Evolutionary conservation across 1,140 invertebrate species (phyloP).

Genomic region (Amyelois transitella): DNA sequence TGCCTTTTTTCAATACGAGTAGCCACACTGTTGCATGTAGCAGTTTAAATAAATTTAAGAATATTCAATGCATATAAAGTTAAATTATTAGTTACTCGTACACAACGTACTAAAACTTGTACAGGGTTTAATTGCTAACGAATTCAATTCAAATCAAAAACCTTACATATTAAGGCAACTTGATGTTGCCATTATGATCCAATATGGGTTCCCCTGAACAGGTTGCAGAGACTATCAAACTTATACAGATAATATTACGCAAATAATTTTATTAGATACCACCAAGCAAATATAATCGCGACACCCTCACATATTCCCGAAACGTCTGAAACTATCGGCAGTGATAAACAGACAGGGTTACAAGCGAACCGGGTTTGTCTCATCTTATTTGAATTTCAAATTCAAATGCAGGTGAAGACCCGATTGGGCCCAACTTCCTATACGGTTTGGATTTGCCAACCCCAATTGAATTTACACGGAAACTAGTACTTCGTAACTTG

Average conservation of each 20-base stretch:
- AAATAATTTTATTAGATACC: not conserved
- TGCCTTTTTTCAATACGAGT: too few relatives aligned
- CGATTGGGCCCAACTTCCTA: slow-evolving; percentile 52
- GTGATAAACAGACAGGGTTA: slow-evolving; percentile 42
- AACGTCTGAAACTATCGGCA: slow-evolving; percentile 46
- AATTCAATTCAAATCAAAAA: too few relatives aligned
- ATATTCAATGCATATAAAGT: too few relatives aligned
- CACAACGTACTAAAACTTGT: too few relatives aligned
- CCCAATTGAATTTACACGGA: slow-evolving; percentile 55
- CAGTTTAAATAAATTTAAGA: too few relatives aligned
- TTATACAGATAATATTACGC: not conserved
- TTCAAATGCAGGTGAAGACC: slow-evolving; percentile 50
- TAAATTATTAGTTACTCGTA: too few relatives aligned
- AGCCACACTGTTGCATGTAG: too few relatives aligned
- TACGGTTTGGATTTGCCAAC: slow-evolving; percentile 50
- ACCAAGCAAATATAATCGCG: not conserved
- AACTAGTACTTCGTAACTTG: slow-evolving; percentile 12
- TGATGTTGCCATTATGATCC: too few relatives aligned
- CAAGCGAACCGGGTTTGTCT: slow-evolving; percentile 46
- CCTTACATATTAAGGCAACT: too few relatives aligned
- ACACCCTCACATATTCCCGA: not conserved
- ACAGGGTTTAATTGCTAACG: too few relatives aligned
- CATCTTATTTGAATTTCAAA: slow-evolving; percentile 67
- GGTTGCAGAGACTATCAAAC: too few relatives aligned
- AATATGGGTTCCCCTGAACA: too few relatives aligned